Evolutionary conservation across 2,113 vertebrate genomes (phyloP).

Genomic region (Tetrao urogallus): DNA sequence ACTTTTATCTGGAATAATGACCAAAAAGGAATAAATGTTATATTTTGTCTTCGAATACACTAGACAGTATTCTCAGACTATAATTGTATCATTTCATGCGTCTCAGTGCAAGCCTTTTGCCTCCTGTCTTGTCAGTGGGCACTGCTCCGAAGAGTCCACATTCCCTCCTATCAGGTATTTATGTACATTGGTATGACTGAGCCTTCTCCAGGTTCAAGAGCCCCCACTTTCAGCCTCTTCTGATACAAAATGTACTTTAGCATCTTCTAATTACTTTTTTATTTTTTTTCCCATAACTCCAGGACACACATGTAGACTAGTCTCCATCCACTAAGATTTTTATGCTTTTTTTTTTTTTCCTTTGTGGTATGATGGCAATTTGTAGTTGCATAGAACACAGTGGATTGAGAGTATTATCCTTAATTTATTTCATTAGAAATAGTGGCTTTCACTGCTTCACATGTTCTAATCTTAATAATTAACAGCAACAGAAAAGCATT

Average conservation of each 20-base stretch:
- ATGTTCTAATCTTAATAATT: neutral
- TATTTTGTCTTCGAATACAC: neutral
- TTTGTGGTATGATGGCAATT: neutral
- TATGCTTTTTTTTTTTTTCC: neutral
- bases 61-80: neutral
- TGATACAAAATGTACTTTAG: neutral
- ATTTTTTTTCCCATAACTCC: neutral
- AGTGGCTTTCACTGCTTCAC: neutral
- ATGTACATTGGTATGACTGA: neutral
- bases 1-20: neutral
- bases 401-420: neutral
- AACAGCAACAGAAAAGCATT: neutral
- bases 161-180: neutral
- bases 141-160: neutral
- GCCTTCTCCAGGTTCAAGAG: neutral
- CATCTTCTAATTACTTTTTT: neutral
- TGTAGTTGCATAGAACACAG: neutral
- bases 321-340: neutral
- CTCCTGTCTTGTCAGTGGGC: neutral
- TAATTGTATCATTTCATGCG: neutral
- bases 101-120: neutral
- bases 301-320: neutral
- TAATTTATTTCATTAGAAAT: neutral
- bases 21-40: neutral
- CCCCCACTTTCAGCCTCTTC: neutral